Base-by-base conservation (phyloP, 2,113 vertebrate species). In the Hystrix brachyura region DNA sequence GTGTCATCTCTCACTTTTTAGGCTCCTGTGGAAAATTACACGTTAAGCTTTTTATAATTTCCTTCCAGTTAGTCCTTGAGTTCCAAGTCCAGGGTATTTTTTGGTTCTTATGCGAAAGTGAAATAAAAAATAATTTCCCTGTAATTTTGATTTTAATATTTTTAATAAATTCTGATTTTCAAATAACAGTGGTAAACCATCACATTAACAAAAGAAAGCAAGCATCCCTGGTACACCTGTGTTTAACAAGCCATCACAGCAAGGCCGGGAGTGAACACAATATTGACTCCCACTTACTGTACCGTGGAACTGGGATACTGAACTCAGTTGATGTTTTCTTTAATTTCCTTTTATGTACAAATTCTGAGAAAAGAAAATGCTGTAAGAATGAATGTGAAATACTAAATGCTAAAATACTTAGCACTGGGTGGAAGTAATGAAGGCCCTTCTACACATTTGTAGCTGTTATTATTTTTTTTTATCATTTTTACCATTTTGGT, bases 101-200 rank as follows among this genome's bases (percentile, higher is more conserved):
- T 88, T 76, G 2, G 4, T 74, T 57, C 4, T 60, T 72, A 17
- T 29, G 2, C 51, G n/a, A 94, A 69, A 69, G 2, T 79, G 27
- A 65, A 19, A 64, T 11, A 91, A 80, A 94, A 94, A 96, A 64
- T 64, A 87, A 65, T 53, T 91, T 94, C 32, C 62, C 12, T 21
- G 4, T 57, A 87, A 12, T 78, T 89, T 96, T 94, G 23, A 51
- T 82, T n/a, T 18, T 67, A 19, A 64, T 19, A 46, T 65, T 79
- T 7, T 43, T 51, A 81, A 43, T 43, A 29, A 53, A 32, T 59
- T 59, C 15, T 93, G 72, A 65, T 91, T 72, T 91, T 48, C 43
- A 60, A 91, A 82, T 25, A 14, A 0, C 1, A 74, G 21, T 72
- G 55, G 25, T 76, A 19, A 8, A 17, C 2, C 67, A 67, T 43